phyloP scores from a whole-genome alignment of 2,797 vertebrate genomes.

The Aphelocoma californica region DNA sequence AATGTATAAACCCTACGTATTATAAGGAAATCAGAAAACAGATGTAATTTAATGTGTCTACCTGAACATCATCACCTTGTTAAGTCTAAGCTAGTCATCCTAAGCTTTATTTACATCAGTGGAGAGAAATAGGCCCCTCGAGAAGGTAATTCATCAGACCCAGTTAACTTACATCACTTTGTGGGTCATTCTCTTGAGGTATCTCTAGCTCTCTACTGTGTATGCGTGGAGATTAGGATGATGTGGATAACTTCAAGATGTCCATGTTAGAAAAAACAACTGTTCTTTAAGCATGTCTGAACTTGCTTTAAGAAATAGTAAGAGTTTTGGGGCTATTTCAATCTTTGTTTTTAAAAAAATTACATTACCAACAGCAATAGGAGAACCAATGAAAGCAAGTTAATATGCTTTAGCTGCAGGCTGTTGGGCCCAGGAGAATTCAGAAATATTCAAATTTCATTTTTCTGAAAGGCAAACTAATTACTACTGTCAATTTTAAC shows the following conservation, averaged over 20 bases:
- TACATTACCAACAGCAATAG: neutral
- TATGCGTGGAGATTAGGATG: neutral
- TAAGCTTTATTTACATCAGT: neutral
- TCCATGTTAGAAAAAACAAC: neutral
- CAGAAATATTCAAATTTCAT: slow-evolving; percentile 45
- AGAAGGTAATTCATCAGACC: neutral
- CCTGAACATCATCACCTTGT: neutral
- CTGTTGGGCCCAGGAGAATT: slow-evolving; percentile 41
- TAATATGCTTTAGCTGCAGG: slow-evolving; percentile 22
- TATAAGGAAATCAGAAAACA: neutral
- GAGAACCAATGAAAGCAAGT: neutral
- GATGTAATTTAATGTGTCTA: neutral
- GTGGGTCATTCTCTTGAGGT: neutral
- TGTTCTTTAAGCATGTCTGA: neutral
- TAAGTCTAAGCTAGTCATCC: neutral
- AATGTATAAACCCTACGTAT: neutral
- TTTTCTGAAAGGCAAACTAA: slow-evolving; percentile 64
- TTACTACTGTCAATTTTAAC: slow-evolving; percentile 66
- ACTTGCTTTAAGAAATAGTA: neutral
- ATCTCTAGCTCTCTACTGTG: neutral
- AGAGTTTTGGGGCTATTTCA: neutral
- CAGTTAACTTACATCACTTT: neutral
- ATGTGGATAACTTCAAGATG: neutral
- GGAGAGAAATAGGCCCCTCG: neutral
- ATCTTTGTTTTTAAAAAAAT: neutral